Conservation (phyloP, 2,113 vertebrate genomes). For the Cottus gobio region DNA sequence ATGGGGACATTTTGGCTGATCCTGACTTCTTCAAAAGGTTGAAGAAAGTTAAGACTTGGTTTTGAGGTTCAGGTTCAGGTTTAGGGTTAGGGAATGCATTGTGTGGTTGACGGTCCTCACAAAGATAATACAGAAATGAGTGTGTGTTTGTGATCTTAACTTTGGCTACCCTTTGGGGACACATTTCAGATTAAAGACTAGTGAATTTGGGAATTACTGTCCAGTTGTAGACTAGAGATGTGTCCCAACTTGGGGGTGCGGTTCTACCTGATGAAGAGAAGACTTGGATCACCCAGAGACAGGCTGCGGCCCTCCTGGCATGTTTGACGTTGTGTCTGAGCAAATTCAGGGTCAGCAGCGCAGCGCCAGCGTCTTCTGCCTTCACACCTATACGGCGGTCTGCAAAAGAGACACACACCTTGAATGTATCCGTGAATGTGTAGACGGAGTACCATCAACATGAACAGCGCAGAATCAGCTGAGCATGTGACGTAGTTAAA, state of each 20-base stretch:
- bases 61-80: neutral
- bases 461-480: neutral
- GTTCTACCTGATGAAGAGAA: constrained; percentile 87
- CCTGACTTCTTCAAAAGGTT: neutral
- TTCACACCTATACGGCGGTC: constrained; percentile 90
- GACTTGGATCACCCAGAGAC: constrained; percentile 88
- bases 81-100: neutral
- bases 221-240: neutral
- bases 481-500: neutral
- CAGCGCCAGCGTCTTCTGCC: constrained; percentile 87
- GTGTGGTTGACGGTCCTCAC: neutral
- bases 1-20: neutral
- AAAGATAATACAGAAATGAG: neutral
- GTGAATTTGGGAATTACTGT: neutral
- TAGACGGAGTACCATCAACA: neutral
- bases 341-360: constrained; percentile 86
- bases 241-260: neutral
- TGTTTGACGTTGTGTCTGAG: constrained; percentile 83
- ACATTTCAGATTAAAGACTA: neutral
- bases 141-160: neutral
- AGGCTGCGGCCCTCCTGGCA: constrained; percentile 84
- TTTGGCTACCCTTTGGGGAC: neutral
- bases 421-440: neutral
- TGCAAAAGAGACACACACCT: constrained; percentile 62
- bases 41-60: neutral